Evolutionary conservation across 2,797 vertebrate genomes (phyloP).

Genomic region (Sebastes oblongus): DNA sequence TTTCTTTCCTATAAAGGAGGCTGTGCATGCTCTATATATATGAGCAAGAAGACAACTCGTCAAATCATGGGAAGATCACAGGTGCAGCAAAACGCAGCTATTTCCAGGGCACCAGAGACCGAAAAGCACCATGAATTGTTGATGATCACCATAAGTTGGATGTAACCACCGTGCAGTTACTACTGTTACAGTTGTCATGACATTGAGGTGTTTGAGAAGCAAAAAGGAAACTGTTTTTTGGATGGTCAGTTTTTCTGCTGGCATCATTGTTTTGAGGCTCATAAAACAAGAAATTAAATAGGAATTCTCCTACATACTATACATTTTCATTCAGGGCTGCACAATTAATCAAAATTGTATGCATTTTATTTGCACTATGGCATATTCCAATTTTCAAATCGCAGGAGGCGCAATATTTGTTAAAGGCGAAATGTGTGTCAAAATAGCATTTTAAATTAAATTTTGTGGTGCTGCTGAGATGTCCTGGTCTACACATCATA

Average conservation of each 20-base stretch:
- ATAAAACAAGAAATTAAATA: neutral
- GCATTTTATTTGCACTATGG: no score
- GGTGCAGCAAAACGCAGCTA: constrained; percentile 20
- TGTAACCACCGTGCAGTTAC: neutral
- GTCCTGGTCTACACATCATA: no score
- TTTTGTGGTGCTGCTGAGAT: no score
- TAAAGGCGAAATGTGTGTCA: no score
- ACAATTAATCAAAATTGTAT: no score
- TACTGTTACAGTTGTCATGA: no score
- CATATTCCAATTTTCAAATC: no score
- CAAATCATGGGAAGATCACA: constrained; percentile 38
- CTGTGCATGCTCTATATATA: constrained; percentile 40
- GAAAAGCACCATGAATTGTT: constrained; percentile 28
- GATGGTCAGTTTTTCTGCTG: neutral
- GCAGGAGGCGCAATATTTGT: no score
- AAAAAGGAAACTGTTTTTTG: constrained; percentile 2
- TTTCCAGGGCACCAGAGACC: constrained; percentile 22
- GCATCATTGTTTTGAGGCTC: neutral
- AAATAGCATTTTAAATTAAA: no score
- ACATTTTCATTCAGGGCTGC: neutral
- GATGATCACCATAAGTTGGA: constrained; percentile 19
- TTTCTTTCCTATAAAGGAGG: constrained; percentile 35
- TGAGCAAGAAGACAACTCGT: constrained; percentile 35
- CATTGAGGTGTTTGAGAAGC: no score
- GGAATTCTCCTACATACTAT: neutral